Base-by-base conservation (phyloP, 2,888 invertebrate species). In the Calameuta pallipes region DNA sequence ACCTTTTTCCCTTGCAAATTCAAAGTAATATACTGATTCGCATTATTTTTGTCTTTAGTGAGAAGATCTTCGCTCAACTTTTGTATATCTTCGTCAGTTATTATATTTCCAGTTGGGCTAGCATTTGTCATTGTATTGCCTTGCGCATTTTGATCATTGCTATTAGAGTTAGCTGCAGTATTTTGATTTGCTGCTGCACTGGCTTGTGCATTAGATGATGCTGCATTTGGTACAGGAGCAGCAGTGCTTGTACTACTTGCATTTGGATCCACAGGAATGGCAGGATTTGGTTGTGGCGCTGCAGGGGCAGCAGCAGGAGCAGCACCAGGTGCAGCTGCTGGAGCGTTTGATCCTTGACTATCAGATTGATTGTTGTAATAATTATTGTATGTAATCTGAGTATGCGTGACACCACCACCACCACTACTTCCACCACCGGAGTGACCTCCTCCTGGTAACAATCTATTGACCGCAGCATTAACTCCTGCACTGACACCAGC, bases 1-100 rank as follows among this genome's bases (percentile, higher is more conserved):
- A 94, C 94, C 15, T 96, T 97, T 90, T 95, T 95, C 79, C 95
- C 95, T 92, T 97, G 97, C 82, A 94, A 93, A 87, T 96, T 96
- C 13, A 97, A 91, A 0, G 93, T 94, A 31, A 97, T 92, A 82
- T 94, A 93, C 85, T 93, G 94, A 4, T 95, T 94, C 71, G 96
- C 96, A 89, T 96, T 96, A 89, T 96, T 96, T 4, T 91, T 92
- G 87, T 97, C 97, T 88, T 95, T 95, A 76, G 92, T 93, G 79
- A 95, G 93, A 33, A 97, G 90, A 78, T 94, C 94, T 92, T 97
- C 96, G 11, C 96, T 95, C 75, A 97, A 90, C 41, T 94, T 93
- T 84, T 94, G 93, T 69, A 96, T 89, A 89, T 96, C 95, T 80
- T 92, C 92, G 85, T 96, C 94, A 75, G 93, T 93, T 33, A 94